phyloP scores from a whole-genome alignment of 2,113 vertebrate genomes.

The Mesocricetus auratus region DNA sequence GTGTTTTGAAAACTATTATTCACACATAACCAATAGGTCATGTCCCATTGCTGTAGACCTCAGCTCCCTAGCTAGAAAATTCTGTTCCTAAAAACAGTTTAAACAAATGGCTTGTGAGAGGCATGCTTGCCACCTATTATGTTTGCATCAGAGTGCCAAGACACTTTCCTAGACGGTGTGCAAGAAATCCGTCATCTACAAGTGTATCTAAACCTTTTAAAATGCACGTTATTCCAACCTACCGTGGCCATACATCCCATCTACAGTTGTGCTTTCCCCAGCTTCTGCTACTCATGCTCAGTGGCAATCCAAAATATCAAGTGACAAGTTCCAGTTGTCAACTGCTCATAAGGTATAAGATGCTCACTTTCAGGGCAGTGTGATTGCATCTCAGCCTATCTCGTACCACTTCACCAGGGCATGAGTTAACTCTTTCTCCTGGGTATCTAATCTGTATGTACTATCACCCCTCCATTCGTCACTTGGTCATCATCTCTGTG shows the following conservation, averaged over 20 bases:
- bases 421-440: neutral
- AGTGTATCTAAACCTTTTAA: neutral
- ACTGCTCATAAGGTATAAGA: neutral
- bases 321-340: neutral
- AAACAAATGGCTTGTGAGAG: constrained; percentile 61
- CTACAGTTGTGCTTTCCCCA: neutral
- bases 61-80: constrained; percentile 38
- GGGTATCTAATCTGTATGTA: neutral
- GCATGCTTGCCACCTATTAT: constrained; percentile 14
- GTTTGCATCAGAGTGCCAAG: constrained; percentile 31
- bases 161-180: neutral
- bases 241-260: neutral
- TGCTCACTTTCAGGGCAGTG: neutral
- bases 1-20: constrained; percentile 64
- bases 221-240: constrained; percentile 36
- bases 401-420: too few relatives aligned
- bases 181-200: neutral
- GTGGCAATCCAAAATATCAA: neutral
- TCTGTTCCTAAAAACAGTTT: constrained; percentile 34
- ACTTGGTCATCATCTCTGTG: neutral
- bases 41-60: constrained; percentile 25
- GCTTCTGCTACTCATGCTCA: neutral
- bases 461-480: neutral
- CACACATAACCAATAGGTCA: constrained; percentile 48
- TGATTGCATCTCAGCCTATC: neutral